Evolutionary conservation across 2,888 invertebrate species (phyloP), one percentile per base, ranked within the genome.

Genomic region (Gortyna flavago): DNA sequence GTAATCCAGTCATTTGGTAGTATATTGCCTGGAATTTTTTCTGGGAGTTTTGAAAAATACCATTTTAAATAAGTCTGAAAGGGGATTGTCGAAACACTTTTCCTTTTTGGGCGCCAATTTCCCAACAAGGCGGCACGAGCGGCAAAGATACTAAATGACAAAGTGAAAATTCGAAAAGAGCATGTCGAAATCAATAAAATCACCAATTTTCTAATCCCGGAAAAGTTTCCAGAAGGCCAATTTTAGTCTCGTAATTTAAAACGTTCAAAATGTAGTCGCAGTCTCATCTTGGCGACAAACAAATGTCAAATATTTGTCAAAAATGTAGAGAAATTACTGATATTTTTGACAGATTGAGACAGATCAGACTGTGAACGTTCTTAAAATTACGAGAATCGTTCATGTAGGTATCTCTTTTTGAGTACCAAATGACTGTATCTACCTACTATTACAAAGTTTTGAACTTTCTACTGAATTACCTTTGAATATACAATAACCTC

Each of bases 401-500:
- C 5, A 16, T n/a, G n/a, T 13, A n/a, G 11, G 54, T 57, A 25
- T 5, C n/a, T 57, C n/a, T 57, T n/a, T 57, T n/a, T 57, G 5
- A 44, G 16, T 16, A 44, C 44, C n/a, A 51, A 51, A 51, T 51
- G 25, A 2, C 51, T 51, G 51, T 51, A 25, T 3, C 3, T 25
- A 54, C 2, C 2, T 21, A 54, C 11, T 54, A n/a, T 2, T 21
- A 61, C 11, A 54, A 67, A 29, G 29, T 38, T 51, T 29, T 32
- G 18, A 18, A 32, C 8, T 18, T 61, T 61, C 18, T 38, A 44
- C 16, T 44, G 44, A 16, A 44, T 44, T 44, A 4, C 0, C 13
- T 38, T 57, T 57, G 0, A 13, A 38, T n/a, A 59, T n/a, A 29
- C n/a, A 41, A 57, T n/a, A 83, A 70, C 51, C 44, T 84, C n/a